Evolutionary conservation across 2,888 invertebrate species (phyloP).

Genomic region (Phalangium opilio): DNA sequence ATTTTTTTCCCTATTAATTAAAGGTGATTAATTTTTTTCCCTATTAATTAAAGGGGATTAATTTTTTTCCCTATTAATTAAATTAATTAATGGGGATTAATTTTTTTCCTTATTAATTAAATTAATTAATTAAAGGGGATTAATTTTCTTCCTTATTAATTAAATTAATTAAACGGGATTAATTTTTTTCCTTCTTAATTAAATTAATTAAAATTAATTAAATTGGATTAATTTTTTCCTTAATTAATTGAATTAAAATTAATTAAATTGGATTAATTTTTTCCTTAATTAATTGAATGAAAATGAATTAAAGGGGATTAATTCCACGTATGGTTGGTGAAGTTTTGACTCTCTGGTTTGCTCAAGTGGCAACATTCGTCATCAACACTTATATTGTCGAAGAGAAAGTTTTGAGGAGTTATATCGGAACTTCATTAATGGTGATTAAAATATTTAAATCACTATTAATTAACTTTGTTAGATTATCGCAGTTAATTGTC

Average conservation of each 20-base stretch:
- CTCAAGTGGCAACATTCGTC: conserved; percentile 55
- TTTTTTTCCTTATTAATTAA: no score
- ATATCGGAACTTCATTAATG: background rate
- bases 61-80: background rate
- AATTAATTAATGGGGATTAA: no score
- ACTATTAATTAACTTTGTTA: background rate
- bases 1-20: conserved; percentile 1
- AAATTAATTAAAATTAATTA: no score
- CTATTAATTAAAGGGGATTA: no score
- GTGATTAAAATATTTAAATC: background rate
- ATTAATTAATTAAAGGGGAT: no score
- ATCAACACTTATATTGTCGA: conserved; percentile 64
- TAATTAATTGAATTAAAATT: no score
- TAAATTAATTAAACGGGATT: no score
- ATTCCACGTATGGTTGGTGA: conserved; percentile 74
- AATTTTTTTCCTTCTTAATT: no score
- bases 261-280: background rate
- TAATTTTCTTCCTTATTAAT: no score
- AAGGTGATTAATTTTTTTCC: no score
- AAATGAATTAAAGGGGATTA: conserved; percentile 62
- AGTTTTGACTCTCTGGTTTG: conserved; percentile 58
- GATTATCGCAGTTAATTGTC: background rate
- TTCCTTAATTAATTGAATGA: background rate
- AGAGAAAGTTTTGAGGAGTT: conserved; percentile 32
- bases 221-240: no score